phyloP scores from a whole-genome alignment of 2,888 invertebrate genomes.

The Sclerodermus sp. region DNA sequence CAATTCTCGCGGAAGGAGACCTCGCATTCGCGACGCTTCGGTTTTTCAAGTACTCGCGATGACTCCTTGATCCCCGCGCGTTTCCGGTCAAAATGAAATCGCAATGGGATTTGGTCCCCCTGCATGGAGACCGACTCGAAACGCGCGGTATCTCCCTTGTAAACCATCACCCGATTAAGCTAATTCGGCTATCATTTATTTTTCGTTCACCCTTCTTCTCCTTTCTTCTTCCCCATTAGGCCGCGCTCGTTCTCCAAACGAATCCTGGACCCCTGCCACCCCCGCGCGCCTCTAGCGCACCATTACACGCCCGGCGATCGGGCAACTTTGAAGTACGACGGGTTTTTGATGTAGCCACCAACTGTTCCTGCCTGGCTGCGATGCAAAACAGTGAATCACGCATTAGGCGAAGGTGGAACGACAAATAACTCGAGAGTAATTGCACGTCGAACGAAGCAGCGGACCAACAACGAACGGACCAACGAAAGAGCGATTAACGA shows the following conservation, averaged over 20 bases:
- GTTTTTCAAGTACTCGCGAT: no score
- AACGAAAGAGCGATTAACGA: no score
- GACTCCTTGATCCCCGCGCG: conserved; percentile 6
- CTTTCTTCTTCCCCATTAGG: conserved; percentile 28
- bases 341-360: conserved; percentile 57
- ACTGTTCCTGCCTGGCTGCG: conserved; percentile 45
- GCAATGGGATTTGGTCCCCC: conserved; percentile 54
- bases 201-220: conserved; percentile 48
- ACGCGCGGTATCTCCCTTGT: conserved; percentile 46
- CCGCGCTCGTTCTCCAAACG: conserved; percentile 26
- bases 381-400: conserved; percentile 55
- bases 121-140: not conserved
- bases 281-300: conserved; percentile 2
- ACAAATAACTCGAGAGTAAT: conserved; percentile 25
- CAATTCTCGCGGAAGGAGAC: no score
- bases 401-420: conserved; percentile 35
- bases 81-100: conserved; percentile 53
- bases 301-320: conserved; percentile 19
- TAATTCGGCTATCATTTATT: conserved; percentile 57
- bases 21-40: no score
- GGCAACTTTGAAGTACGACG: conserved; percentile 53
- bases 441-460: conserved; percentile 10
- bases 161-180: conserved; percentile 56
- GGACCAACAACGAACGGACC: not conserved
- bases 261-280: conserved; percentile 15